Conservation (phyloP, 2,888 invertebrate species). For the Sthenelais limicola region DNA sequence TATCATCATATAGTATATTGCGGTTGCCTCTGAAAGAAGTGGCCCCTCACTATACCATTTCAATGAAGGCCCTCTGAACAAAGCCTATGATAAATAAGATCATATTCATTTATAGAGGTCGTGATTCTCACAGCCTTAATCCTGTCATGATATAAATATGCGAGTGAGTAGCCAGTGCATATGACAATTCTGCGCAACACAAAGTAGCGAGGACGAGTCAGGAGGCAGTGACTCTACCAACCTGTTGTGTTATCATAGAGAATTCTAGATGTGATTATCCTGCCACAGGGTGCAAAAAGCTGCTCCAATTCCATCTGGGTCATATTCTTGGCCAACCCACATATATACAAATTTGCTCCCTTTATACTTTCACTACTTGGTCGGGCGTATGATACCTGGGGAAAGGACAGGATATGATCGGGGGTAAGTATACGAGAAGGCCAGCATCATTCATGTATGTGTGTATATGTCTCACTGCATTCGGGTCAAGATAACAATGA, state of each 20-base stretch:
- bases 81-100: too few relatives aligned
- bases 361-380: slow-evolving; percentile 74
- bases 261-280: slow-evolving; percentile 73
- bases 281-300: slow-evolving; percentile 72
- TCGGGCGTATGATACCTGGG: slow-evolving; percentile 73
- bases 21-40: too few relatives aligned
- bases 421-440: slow-evolving; percentile 39
- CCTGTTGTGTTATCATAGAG: slow-evolving; percentile 73
- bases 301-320: slow-evolving; percentile 73
- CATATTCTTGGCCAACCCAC: slow-evolving; percentile 72
- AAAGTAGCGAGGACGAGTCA: slow-evolving; percentile 38
- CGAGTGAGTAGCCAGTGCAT: slow-evolving; percentile 35
- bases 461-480: slow-evolving; percentile 34
- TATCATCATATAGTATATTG: too few relatives aligned
- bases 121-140: slow-evolving; percentile 1
- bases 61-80: too few relatives aligned
- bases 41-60: too few relatives aligned
- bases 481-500: slow-evolving; percentile 25
- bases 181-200: slow-evolving; percentile 36
- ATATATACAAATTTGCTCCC: slow-evolving; percentile 73
- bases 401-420: slow-evolving; percentile 53
- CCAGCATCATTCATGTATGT: slow-evolving; percentile 40
- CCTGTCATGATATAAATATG: background rate
- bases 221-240: slow-evolving; percentile 49
- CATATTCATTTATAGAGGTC: too few relatives aligned